Conservation (phyloP, 2,113 vertebrate species). For the Cyprinodon variegatus region DNA sequence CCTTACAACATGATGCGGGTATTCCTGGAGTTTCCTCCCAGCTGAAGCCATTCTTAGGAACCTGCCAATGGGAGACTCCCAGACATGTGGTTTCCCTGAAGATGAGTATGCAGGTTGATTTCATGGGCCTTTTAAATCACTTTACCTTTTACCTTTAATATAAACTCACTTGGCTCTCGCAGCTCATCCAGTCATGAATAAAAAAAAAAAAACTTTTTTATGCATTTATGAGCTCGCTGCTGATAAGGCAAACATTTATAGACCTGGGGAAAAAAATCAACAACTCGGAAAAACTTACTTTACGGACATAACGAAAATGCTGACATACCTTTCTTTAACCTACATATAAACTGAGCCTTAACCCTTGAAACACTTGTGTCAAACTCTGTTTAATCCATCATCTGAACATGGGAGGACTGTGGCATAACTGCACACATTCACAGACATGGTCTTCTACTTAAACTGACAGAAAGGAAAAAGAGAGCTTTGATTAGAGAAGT, state of each 20-base stretch:
- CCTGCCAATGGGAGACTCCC: conserved; percentile 39
- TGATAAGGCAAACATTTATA: background rate
- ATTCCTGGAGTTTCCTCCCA: conserved; percentile 42
- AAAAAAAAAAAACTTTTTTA: background rate
- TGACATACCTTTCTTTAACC: background rate
- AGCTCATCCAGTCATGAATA: background rate
- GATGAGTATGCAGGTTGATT: conserved; percentile 10
- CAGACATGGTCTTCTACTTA: background rate
- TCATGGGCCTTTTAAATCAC: conserved; percentile 18
- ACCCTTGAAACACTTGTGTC: background rate
- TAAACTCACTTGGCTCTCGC: conserved; percentile 18
- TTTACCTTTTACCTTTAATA: conserved; percentile 24
- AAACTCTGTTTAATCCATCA: background rate
- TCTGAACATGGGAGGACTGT: background rate
- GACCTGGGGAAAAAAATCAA: background rate
- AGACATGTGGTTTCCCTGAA: conserved; percentile 23
- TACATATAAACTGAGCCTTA: background rate
- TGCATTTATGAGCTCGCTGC: conserved; percentile 3
- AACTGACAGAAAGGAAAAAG: background rate
- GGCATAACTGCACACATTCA: no score
- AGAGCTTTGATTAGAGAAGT: background rate
- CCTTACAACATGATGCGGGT: conserved; percentile 30
- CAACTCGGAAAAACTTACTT: background rate
- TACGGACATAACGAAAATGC: background rate
- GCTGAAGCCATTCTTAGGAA: conserved; percentile 19